These are phyloP conservation scores for Geococcyx californianus DNA, from an alignment of 2,113 vertebrate species.

Conservation along the genomic window DNA sequence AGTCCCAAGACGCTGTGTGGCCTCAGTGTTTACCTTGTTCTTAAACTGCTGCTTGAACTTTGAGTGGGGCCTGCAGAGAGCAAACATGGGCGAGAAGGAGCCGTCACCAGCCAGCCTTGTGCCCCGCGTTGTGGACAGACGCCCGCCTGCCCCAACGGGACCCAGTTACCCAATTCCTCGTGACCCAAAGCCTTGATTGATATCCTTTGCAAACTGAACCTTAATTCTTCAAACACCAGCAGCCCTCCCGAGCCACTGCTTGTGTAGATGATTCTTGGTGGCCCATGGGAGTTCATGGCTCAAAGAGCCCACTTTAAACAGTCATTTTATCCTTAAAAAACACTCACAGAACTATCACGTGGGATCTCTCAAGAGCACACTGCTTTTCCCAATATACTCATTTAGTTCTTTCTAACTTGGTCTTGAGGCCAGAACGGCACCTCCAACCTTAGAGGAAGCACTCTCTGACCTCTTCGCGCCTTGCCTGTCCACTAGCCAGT, in stretches of 20 bases:
- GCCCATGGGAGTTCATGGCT: not conserved
- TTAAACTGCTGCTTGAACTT: slow-evolving; percentile 15
- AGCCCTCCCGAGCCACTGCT: fast-evolving
- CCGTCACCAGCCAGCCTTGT: fast-evolving
- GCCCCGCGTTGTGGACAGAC: not conserved
- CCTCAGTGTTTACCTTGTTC: not conserved
- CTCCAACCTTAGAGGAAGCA: not conserved
- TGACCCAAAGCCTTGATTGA: not conserved
- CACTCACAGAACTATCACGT: not conserved
- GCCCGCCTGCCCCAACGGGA: not conserved
- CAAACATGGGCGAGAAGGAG: not conserved
- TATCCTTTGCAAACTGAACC: not conserved
- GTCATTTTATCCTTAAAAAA: not conserved
- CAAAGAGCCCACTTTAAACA: not conserved
- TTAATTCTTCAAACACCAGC: not conserved
- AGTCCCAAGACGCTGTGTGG: not conserved
- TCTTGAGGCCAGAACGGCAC: not conserved
- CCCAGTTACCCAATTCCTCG: fast-evolving
- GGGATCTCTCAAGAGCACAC: not conserved
- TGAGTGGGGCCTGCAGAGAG: not conserved
- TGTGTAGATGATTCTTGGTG: not conserved
- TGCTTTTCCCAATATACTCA: not conserved
- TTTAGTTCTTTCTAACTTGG: not conserved
- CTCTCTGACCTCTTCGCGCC: not conserved
- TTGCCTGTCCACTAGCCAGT: not conserved